Percentiles rank a stretch among this genome's conserved stretches.
Conservation (phyloP, 2,797 vertebrate species). For the Bovichtus variegatus region DNA sequence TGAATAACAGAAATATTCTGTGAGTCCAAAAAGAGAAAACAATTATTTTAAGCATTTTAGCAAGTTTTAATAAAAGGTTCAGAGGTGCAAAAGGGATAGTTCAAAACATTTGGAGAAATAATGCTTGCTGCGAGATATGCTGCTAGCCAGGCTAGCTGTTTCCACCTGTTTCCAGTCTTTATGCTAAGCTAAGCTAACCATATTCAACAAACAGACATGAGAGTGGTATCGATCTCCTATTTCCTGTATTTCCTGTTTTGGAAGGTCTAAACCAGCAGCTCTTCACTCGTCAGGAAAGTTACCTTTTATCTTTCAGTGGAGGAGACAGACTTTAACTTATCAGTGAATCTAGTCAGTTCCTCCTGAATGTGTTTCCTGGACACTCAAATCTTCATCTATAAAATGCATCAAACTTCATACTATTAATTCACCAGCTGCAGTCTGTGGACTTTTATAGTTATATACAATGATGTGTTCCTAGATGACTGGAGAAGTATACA, state of each 20-base stretch:
- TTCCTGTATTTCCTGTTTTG: neutral
- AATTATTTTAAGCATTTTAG: neutral
- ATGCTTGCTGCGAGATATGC: no score
- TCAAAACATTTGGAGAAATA: conserved; percentile 7
- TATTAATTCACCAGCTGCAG: neutral
- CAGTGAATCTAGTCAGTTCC: conserved; percentile 39
- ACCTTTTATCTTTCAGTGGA: neutral
- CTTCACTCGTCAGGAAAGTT: conserved; percentile 10
- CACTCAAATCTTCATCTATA: neutral
- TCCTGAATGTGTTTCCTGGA: conserved; percentile 25
- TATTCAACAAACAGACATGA: neutral
- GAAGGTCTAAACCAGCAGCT: conserved; percentile 75
- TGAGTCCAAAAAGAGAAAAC: neutral
- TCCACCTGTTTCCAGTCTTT: neutral
- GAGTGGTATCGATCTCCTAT: no score
- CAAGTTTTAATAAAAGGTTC: neutral
- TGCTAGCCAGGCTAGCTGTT: neutral
- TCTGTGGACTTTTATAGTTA: neutral
- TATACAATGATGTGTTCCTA: neutral
- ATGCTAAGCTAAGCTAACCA: conserved; percentile 12
- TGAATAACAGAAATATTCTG: neutral
- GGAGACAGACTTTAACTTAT: neutral
- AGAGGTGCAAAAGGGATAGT: neutral
- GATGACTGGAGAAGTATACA: neutral
- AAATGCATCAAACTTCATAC: neutral